These are phyloP conservation scores for Ariolimax columbianus DNA, from an alignment of 2,888 invertebrate species.

Conservation along the genomic window DNA sequence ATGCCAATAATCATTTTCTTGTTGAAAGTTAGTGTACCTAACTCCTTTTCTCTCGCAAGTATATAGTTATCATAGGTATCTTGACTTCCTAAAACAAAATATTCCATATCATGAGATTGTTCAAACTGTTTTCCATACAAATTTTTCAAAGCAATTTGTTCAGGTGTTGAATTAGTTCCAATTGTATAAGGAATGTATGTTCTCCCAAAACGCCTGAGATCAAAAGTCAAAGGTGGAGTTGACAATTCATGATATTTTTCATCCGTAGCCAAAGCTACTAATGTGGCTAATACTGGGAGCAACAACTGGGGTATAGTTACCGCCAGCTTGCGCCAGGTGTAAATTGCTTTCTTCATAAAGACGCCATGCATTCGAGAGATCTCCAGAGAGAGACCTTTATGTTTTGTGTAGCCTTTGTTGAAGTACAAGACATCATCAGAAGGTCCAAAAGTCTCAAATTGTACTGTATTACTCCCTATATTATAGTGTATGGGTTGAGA, in stretches of 20 bases:
- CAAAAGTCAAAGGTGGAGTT: conserved; percentile 82
- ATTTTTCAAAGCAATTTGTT: neutral
- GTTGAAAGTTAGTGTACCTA: conserved; percentile 76
- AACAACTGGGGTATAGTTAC: conserved; percentile 79
- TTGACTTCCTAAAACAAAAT: no score
- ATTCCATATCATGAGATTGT: no score
- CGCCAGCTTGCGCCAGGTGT: conserved; percentile 84
- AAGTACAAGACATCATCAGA: no score
- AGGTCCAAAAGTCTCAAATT: no score
- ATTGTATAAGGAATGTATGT: no score
- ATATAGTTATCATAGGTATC: conserved; percentile 50
- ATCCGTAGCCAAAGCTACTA: conserved; percentile 84
- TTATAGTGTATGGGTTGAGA: no score
- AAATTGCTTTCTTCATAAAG: no score
- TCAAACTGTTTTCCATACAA: no score
- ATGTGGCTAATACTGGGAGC: conserved; percentile 84
- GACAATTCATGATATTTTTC: conserved; percentile 51
- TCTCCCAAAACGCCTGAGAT: conserved; percentile 77
- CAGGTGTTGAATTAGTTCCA: conserved; percentile 19
- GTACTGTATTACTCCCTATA: no score
- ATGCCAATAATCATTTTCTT: conserved; percentile 75
- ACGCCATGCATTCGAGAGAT: conserved; percentile 84
- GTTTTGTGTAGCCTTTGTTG: conserved; percentile 63
- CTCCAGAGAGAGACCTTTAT: conserved; percentile 78
- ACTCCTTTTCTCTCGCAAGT: conserved; percentile 57